A percentile compares a stretch with the other conserved stretches of the same genome.
phyloP scores from a whole-genome alignment of 2,113 vertebrate genomes.

The Conger conger region DNA sequence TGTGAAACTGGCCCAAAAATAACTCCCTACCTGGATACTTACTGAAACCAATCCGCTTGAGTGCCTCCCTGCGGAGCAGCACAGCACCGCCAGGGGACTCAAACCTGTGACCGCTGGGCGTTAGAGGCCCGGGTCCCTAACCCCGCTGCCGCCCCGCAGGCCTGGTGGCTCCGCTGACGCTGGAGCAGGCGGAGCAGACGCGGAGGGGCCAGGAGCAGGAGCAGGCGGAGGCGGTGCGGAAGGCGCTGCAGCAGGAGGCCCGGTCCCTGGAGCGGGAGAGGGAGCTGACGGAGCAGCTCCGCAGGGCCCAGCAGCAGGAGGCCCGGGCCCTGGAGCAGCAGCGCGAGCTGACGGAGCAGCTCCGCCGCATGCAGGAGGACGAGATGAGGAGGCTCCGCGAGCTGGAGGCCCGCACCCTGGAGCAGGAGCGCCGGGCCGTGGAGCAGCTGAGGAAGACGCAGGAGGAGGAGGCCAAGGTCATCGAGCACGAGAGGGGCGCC shows the following conservation, averaged over 20 bases:
- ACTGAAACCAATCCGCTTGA: no score
- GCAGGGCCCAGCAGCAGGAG: conserved; percentile 30
- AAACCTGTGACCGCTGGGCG: no score
- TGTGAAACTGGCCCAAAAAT: no score
- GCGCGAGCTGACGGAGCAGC: conserved; percentile 25
- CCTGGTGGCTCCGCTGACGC: not conserved
- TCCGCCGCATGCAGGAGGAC: conserved; percentile 21
- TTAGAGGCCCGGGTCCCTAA: no score
- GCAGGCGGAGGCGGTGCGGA: conserved; percentile 23
- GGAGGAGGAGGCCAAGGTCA: conserved; percentile 19
- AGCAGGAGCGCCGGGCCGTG: conserved; percentile 17
- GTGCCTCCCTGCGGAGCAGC: no score
- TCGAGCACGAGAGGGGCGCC: conserved; percentile 20
- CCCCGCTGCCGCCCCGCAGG: conserved; percentile 5
- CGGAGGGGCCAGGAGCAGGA: no score
- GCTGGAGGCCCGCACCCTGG: conserved; percentile 15
- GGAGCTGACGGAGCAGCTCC: conserved; percentile 26
- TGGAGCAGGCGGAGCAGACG: not conserved
- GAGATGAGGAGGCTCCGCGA: conserved; percentile 25
- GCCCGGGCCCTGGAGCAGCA: conserved; percentile 28
- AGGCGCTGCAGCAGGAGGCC: conserved; percentile 22
- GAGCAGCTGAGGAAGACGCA: conserved; percentile 24
- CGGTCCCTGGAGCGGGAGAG: conserved; percentile 27
- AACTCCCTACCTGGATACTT: no score
- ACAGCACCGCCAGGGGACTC: no score